A percentile compares a stretch with the other conserved stretches of the same genome.
phyloP scores from a whole-genome alignment of 1,140 invertebrate genomes.

The Apis mellifera region Amel_HAv3.1 CM009936.2:14683001-14683500 shows the following conservation, averaged over 20 bases:
- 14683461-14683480: neutral
- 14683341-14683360: conserved; percentile 48
- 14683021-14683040: too few relatives aligned
- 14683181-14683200: neutral
- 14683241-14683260: neutral
- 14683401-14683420: conserved; percentile 30
- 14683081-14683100: too few relatives aligned
- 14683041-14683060: too few relatives aligned
- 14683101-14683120: too few relatives aligned
- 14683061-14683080: too few relatives aligned
- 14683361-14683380: conserved; percentile 18
- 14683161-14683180: neutral
- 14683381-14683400: conserved; percentile 21
- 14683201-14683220: too few relatives aligned
- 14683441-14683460: neutral
- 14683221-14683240: neutral
- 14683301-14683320: conserved; percentile 30
- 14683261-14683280: conserved; percentile 32
- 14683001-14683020: too few relatives aligned
- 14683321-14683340: conserved; percentile 23
- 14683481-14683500: neutral
- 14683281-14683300: conserved; percentile 46
- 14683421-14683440: neutral
- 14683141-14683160: conserved; percentile 4
- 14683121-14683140: neutral